Conservation (phyloP, 2,797 vertebrate genomes). For the Periparus ater region DNA sequence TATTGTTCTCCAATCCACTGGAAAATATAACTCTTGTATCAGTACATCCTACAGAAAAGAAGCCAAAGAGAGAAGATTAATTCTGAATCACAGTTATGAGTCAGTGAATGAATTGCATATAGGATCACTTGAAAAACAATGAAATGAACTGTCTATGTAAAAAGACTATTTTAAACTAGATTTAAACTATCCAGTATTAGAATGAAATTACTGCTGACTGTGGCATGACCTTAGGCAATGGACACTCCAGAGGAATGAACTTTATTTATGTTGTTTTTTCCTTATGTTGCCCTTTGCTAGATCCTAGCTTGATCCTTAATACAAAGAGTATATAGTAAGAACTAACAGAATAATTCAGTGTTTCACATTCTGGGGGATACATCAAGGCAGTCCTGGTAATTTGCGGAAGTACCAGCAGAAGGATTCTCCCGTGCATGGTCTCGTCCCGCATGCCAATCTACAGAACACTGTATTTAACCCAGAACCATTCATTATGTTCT, state of each 20-base stretch:
- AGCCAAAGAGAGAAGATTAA: neutral
- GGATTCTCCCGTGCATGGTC: neutral
- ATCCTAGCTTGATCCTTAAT: neutral
- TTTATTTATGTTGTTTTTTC: neutral
- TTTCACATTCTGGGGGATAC: neutral
- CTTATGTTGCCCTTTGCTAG: neutral
- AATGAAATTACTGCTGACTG: neutral
- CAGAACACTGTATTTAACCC: neutral
- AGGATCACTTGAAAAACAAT: neutral
- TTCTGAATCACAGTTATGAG: neutral
- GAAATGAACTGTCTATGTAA: neutral
- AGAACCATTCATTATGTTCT: neutral
- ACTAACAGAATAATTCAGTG: constrained; percentile 16
- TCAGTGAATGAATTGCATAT: neutral
- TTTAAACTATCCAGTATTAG: neutral
- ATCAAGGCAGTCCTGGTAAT: neutral
- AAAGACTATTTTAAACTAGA: neutral
- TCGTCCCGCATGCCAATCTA: neutral
- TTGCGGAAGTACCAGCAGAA: neutral
- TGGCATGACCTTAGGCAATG: neutral
- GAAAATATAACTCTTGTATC: neutral
- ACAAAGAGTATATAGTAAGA: neutral
- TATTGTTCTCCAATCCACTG: neutral
- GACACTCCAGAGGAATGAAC: neutral
- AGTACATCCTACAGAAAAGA: neutral